phyloP scores from a whole-genome alignment of 2,797 vertebrate genomes.

The Phrynocephalus vlangalii region DNA sequence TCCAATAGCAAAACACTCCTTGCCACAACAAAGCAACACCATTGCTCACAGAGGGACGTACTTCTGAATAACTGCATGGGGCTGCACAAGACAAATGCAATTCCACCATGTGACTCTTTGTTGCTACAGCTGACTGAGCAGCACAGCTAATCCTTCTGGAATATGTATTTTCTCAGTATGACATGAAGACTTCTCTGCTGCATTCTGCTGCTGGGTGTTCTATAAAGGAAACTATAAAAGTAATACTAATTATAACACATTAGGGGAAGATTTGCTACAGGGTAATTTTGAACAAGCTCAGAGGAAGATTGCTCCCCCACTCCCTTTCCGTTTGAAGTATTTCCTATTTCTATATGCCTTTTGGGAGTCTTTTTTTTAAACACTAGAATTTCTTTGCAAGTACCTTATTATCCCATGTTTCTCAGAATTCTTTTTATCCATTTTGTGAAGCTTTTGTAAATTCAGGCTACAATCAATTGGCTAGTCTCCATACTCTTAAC shows the following conservation, averaged over 20 bases:
- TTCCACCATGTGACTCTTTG: background rate
- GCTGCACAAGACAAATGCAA: background rate
- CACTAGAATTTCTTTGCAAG: background rate
- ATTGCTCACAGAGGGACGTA: background rate
- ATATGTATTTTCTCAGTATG: background rate
- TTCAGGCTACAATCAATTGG: background rate
- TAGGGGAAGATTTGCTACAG: conserved; percentile 16
- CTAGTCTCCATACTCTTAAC: background rate
- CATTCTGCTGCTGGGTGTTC: background rate
- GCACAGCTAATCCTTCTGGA: background rate
- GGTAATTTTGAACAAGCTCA: conserved; percentile 14
- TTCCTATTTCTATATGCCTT: background rate
- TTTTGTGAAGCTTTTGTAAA: conserved; percentile 12
- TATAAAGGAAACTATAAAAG: conserved; percentile 2
- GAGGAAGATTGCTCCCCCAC: background rate
- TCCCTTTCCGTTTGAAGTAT: conserved; percentile 11
- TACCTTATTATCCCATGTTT: background rate
- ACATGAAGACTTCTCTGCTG: background rate
- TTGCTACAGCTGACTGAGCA: background rate
- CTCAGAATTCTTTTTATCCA: background rate
- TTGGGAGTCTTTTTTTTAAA: background rate
- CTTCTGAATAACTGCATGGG: background rate
- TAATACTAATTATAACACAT: conserved; percentile 2
- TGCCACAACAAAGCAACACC: background rate
- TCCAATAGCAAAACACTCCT: background rate